Conservation (phyloP, 2,797 vertebrate species). For the Buphagus erythrorhynchus region DNA sequence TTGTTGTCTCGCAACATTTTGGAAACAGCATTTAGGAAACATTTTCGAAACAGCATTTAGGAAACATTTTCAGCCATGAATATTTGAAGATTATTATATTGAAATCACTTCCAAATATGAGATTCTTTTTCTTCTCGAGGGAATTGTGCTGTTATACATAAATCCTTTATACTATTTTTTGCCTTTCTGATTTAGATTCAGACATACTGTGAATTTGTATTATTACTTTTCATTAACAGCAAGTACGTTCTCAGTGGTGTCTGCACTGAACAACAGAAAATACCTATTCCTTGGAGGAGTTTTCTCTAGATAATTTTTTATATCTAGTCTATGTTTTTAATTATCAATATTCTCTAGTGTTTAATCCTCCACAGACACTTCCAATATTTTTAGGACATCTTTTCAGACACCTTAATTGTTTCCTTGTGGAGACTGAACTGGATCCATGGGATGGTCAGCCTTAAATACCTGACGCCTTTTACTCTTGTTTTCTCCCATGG, state of each 20-base stretch:
- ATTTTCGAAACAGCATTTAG: slow-evolving; percentile 52
- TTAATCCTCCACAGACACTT: not conserved
- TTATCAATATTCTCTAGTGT: not conserved
- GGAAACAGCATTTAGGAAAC: slow-evolving; percentile 41
- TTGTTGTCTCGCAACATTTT: slow-evolving; percentile 40
- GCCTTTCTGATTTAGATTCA: slow-evolving; percentile 45
- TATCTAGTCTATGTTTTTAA: not conserved
- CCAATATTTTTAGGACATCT: not conserved
- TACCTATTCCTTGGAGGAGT: not conserved
- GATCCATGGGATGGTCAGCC: not conserved
- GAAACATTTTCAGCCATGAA: slow-evolving; percentile 46
- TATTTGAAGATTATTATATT: slow-evolving; percentile 46
- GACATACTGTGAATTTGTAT: not conserved
- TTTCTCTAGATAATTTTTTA: not conserved
- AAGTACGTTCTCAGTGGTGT: not conserved
- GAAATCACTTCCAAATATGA: not conserved
- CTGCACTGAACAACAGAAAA: not conserved
- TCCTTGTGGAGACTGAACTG: not conserved
- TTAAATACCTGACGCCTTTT: not conserved
- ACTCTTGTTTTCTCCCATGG: not conserved
- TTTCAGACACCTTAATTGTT: not conserved
- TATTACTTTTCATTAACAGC: not conserved
- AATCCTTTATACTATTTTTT: slow-evolving; percentile 5
- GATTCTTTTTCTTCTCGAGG: not conserved
- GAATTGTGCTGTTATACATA: not conserved